Conservation (phyloP, 2,113 vertebrate species). For the Andinoacara biseriatus region DNA sequence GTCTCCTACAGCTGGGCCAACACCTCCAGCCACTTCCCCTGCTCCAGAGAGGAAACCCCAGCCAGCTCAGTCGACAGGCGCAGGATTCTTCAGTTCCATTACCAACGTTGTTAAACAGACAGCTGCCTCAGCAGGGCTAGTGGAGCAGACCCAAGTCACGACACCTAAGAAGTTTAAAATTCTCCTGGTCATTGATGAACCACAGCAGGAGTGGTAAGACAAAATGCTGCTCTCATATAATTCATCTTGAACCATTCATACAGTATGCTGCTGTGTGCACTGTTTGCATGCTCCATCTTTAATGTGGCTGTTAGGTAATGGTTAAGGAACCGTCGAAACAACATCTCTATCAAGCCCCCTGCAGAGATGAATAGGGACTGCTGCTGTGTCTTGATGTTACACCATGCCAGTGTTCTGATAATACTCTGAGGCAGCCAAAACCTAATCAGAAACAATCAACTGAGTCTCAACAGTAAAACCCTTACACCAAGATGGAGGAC, state of each 20-base stretch:
- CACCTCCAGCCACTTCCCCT: conserved; percentile 74
- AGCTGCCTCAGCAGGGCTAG: conserved; percentile 87
- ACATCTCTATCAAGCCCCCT: conserved; percentile 36
- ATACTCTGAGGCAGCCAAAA: not conserved
- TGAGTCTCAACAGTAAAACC: conserved; percentile 29
- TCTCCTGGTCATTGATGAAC: conserved; percentile 91
- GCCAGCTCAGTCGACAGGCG: conserved; percentile 66
- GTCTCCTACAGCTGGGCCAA: conserved; percentile 69
- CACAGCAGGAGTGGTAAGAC: conserved; percentile 92
- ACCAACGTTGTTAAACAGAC: conserved; percentile 95
- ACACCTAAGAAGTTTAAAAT: conserved; percentile 87
- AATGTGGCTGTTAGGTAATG: conserved; percentile 5
- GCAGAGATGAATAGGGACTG: conserved; percentile 40
- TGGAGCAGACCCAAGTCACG: conserved; percentile 84
- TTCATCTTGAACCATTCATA: not conserved
- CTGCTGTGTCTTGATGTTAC: conserved; percentile 40
- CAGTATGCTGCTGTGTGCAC: not conserved
- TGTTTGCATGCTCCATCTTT: not conserved
- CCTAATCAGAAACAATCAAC: conserved; percentile 2
- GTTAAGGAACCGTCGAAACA: conserved; percentile 22
- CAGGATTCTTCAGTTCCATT: conserved; percentile 94
- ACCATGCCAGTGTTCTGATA: not conserved
- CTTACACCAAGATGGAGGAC: conserved; percentile 22
- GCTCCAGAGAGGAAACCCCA: conserved; percentile 76
- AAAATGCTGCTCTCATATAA: not conserved